Evolutionary conservation across 2,113 vertebrate species (phyloP), one percentile per base, ranked within the genome.

Genomic region (Sinocyclocheilus rhinocerous): DNA sequence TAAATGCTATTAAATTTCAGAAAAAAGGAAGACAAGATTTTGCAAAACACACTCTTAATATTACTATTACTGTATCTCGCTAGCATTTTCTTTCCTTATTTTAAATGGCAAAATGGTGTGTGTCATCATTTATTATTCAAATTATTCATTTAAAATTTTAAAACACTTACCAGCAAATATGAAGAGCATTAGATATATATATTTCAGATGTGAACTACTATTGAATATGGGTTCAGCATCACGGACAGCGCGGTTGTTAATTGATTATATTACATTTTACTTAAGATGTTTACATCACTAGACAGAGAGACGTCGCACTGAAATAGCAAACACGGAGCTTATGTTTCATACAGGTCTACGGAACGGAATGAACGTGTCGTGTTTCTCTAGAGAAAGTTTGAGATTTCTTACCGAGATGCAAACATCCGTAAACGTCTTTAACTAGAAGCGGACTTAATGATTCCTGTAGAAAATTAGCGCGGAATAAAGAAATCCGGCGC

Each of bases 131-230:
- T 59, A 42, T 77, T n/a, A 59, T 22, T 72, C 33, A 36, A 22
- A 79, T 10, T 50, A n/a, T 13, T 52, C 18, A 52, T 76, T 52
- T 24, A n/a, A 59, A 77, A 33, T 6, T 77, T 59, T 2, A 20
- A 33, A 36, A 42, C 50, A 94, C 95, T 95, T 90, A 96, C 95
- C 94, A n/a, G 87, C 22, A 81, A 85, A 91, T 85, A 91, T 8
- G 33, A 94, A 88, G 73, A 94, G 84, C 69, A 89, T 36, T 24
- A 92, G 78, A n/a, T n/a, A n/a, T n/a, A n/a, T n/a, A n/a, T n/a
- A n/a, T 26, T 22, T 50, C 2, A 52, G 6, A 52, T 15, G n/a
- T 69, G 6, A 77, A 61, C 20, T 4, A 4, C 8, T 16, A 24
- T 11, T 29, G 20, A 50, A 8, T 4, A 13, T 72, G 1, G 33